Evolutionary conservation across 2,888 invertebrate species (phyloP).

Genomic region (Phymatocera aterrima): DNA sequence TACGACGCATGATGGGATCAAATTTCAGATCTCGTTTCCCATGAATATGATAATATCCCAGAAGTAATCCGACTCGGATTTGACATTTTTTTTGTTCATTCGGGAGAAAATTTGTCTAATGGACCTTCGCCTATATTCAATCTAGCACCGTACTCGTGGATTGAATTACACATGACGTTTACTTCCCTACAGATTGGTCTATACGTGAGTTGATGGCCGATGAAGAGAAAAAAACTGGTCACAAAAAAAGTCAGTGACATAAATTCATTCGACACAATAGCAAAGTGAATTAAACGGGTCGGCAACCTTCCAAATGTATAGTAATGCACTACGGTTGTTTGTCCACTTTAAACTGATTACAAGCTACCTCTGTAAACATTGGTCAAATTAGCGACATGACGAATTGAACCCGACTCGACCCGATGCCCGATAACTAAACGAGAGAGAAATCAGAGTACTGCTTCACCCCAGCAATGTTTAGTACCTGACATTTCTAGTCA

Average conservation of each 20-base stretch:
- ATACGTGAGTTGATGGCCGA: not conserved
- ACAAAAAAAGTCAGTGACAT: not conserved
- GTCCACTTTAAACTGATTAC: constrained; percentile 14
- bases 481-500: constrained; percentile 1
- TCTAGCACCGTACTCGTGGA: too few relatives aligned
- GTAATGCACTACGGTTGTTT: not conserved
- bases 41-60: too few relatives aligned
- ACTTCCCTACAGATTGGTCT: not conserved
- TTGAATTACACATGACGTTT: not conserved
- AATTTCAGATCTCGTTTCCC: too few relatives aligned
- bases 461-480: constrained; percentile 3
- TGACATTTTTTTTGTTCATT: too few relatives aligned
- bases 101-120: too few relatives aligned
- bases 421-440: not conserved
- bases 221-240: not conserved
- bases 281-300: constrained; percentile 5
- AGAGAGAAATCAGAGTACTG: not conserved
- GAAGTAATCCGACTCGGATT: too few relatives aligned
- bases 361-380: constrained; percentile 19
- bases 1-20: too few relatives aligned
- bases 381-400: constrained; percentile 31
- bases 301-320: not conserved
- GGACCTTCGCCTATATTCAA: too few relatives aligned
- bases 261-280: not conserved
- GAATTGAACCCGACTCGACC: constrained; percentile 33